A percentile compares a stretch with the other conserved stretches of the same genome.
phyloP scores from a whole-genome alignment of 2,797 vertebrate species.

The Microcaecilia unicolor region DNA sequence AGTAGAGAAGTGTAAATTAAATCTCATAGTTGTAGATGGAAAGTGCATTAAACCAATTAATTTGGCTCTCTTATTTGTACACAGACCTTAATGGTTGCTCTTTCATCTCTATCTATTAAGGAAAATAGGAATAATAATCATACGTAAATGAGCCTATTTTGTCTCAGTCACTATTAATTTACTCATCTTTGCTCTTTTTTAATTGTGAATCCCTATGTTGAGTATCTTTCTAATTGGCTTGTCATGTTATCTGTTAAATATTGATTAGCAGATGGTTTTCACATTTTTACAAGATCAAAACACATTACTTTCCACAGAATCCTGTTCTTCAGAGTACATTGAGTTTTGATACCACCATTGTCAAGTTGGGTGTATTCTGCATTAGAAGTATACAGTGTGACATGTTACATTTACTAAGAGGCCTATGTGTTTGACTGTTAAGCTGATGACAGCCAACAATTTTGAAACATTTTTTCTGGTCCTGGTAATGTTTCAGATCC shows the following conservation, averaged over 20 bases:
- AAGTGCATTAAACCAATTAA: constrained; percentile 10
- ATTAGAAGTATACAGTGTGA: too few relatives aligned
- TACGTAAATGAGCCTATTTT: not conserved
- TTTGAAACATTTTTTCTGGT: too few relatives aligned
- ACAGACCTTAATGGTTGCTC: not conserved
- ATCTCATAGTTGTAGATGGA: not conserved
- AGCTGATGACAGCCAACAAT: too few relatives aligned
- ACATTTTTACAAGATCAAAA: not conserved
- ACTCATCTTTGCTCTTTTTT: not conserved
- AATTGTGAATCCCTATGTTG: constrained; percentile 1
- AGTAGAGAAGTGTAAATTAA: not conserved
- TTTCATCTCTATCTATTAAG: constrained; percentile 2
- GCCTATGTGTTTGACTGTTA: too few relatives aligned
- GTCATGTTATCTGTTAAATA: not conserved
- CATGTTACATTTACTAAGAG: too few relatives aligned
- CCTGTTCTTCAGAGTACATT: too few relatives aligned
- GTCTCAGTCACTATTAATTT: not conserved
- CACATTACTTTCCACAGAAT: too few relatives aligned
- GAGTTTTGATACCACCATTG: too few relatives aligned
- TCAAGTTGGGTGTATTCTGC: too few relatives aligned
- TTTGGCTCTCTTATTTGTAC: not conserved
- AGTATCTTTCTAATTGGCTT: not conserved
- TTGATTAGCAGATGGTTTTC: not conserved
- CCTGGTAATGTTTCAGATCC: too few relatives aligned
- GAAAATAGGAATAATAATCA: not conserved